phyloP scores from a whole-genome alignment of 2,888 invertebrate species.

The Eucriotettix oculatus region DNA sequence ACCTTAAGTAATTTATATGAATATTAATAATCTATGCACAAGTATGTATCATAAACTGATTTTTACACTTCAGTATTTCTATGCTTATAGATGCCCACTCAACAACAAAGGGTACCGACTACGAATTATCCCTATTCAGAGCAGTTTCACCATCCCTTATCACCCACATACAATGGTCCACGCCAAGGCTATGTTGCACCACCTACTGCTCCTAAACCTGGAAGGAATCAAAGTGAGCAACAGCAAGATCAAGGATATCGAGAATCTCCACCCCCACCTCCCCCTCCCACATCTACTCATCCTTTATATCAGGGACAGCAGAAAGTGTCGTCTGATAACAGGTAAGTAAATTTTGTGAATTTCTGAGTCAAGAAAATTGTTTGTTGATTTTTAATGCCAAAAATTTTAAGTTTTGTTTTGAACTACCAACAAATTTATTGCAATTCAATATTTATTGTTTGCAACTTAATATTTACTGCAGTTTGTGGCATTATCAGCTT shows the following conservation, averaged over 20 bases:
- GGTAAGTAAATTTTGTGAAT: conserved; percentile 14
- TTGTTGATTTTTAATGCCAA: not conserved
- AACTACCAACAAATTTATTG: too few species aligned
- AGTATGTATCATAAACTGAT: too few species aligned
- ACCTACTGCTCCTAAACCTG: conserved; percentile 38
- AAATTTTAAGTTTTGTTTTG: not conserved
- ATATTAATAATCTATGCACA: too few species aligned
- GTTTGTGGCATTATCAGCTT: too few species aligned
- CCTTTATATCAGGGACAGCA: conserved; percentile 34
- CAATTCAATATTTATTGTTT: too few species aligned
- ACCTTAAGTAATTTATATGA: too few species aligned
- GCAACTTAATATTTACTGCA: too few species aligned
- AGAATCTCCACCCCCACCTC: conserved; percentile 37
- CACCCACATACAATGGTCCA: conserved; percentile 15
- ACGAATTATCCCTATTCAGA: conserved; percentile 5
- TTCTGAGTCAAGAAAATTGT: too few species aligned
- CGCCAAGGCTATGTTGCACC: conserved; percentile 25
- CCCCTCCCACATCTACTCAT: conserved; percentile 53
- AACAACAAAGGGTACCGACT: conserved; percentile 5
- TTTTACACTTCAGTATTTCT: not conserved
- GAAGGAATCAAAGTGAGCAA: not conserved
- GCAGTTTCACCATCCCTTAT: conserved; percentile 20
- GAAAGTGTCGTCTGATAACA: conserved; percentile 18
- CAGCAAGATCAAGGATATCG: conserved; percentile 14
- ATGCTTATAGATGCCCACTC: not conserved